Percentiles rank a stretch among this genome's conserved stretches.
Evolutionary conservation across 2,113 vertebrate species (phyloP).

Genomic region (Climacteris rufus): DNA sequence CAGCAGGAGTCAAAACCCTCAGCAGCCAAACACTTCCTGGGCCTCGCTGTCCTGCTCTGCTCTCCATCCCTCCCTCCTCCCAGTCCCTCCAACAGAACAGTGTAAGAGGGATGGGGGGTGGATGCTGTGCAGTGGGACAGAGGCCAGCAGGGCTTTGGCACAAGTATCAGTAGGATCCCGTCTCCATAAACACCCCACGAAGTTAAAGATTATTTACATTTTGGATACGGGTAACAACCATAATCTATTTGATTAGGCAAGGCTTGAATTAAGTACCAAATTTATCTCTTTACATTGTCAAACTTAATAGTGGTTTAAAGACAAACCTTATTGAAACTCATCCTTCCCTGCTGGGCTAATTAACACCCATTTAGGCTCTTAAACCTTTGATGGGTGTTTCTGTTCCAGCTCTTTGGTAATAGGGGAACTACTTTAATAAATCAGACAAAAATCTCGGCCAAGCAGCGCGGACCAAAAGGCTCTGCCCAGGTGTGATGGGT

Average conservation of each 20-base stretch:
- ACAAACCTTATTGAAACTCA: conserved; percentile 64
- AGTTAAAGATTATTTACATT: conserved; percentile 59
- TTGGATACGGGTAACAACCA: conserved; percentile 7
- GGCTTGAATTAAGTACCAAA: conserved; percentile 46
- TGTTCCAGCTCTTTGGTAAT: conserved; percentile 36
- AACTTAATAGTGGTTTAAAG: conserved; percentile 66
- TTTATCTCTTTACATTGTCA: conserved; percentile 67
- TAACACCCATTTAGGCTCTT: conserved; percentile 68
- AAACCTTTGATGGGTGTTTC: conserved; percentile 65
- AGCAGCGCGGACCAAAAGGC: not conserved
- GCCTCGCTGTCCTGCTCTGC: not conserved
- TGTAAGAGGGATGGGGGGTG: not conserved
- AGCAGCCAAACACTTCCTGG: rapidly evolving
- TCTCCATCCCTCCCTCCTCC: not conserved
- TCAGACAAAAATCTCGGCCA: conserved; percentile 15
- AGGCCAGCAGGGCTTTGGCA: not conserved
- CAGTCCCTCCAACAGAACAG: not conserved
- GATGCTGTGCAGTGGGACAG: not conserved
- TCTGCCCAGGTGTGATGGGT: not conserved
- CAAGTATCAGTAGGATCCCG: rapidly evolving
- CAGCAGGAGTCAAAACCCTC: not conserved
- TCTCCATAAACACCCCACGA: not conserved
- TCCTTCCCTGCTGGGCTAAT: conserved; percentile 70
- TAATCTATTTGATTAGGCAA: conserved; percentile 40
- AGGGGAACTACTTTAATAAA: conserved; percentile 35